Evolutionary conservation across 1,140 invertebrate genomes (phyloP).

Genomic region (Musca vetustissima): DNA sequence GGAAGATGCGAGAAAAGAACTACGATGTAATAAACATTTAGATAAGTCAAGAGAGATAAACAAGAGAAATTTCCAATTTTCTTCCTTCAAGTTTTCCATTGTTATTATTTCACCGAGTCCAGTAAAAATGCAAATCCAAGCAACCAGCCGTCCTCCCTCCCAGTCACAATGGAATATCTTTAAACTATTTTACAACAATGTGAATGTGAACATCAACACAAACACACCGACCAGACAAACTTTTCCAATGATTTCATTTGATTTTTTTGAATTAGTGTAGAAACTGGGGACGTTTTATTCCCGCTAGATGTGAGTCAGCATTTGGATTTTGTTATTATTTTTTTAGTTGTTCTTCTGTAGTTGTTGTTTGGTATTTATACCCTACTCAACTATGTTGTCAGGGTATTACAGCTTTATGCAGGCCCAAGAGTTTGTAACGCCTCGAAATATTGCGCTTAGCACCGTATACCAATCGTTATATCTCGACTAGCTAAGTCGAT

Average conservation of each 20-base stretch:
- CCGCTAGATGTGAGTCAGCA: neutral
- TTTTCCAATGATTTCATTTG: conserved; percentile 23
- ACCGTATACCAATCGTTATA: no score
- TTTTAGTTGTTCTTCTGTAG: neutral
- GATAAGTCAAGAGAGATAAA: neutral
- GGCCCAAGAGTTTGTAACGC: no score
- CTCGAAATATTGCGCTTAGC: no score
- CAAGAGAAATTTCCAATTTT: neutral
- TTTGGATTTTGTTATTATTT: neutral
- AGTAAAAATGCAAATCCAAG: conserved; percentile 3
- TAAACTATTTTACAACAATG: no score
- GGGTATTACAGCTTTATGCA: no score
- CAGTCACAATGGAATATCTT: no score
- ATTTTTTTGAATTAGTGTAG: conserved; percentile 3
- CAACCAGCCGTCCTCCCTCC: no score
- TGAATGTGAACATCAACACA: neutral
- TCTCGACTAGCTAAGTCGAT: no score
- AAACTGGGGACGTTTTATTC: neutral
- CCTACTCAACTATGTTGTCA: no score
- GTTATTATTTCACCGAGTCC: conserved; percentile 1
- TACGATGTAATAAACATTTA: neutral
- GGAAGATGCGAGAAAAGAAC: neutral
- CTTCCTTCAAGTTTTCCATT: neutral
- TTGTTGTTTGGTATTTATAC: neutral
- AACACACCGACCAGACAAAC: neutral